Base-by-base conservation (phyloP, 2,113 vertebrate genomes). In the Lucifuga dentata region DNA sequence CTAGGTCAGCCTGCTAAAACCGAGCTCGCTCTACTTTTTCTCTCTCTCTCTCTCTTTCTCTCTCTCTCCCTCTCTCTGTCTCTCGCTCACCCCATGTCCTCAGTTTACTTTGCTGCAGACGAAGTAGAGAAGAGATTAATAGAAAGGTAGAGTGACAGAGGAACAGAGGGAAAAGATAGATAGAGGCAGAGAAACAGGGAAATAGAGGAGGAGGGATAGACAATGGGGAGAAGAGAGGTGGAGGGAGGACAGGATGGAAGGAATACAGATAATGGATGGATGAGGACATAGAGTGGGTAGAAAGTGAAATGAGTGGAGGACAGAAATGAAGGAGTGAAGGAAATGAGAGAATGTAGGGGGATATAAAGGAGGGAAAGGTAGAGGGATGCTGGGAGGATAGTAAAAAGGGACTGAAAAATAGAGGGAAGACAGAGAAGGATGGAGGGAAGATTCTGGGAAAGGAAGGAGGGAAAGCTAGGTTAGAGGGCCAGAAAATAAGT, bases 1-100 rank as follows among this genome's bases (percentile, higher is more conserved):
- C 41, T 85, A 70, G 85, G 85, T 83, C 82, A 85, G 51, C 33
- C 61, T 66, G 44, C 60, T 74, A 36, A 53, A 73, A 55, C 56
- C 24, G 44, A 50, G 63, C 76, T 62, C 57, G 13, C 79, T 78
- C 69, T 36, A 12, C 50, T n/a, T n/a, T n/a, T n/a, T n/a, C n/a
- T n/a, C n/a, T n/a, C 60, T 0, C 48, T 24, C 49, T 68, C 62
- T 48, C 76, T 70, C 45, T 16, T 46, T 50, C 44, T 71, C 56
- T 64, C 45, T 69, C 19, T n/a, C 7, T 38, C 5, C 61, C 33
- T 11, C 33, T 11, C 33, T 35, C 8, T 35, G 33, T 35, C 33
- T 35, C 33, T 35, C 33, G 33, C 33, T 11, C 33, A 8, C 58
- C 63, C 29, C 1, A 36, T 68, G 81, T 86, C 84, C 79, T 83